phyloP scores from a whole-genome alignment of 2,113 vertebrate species.

The Sciurus niger region DNA sequence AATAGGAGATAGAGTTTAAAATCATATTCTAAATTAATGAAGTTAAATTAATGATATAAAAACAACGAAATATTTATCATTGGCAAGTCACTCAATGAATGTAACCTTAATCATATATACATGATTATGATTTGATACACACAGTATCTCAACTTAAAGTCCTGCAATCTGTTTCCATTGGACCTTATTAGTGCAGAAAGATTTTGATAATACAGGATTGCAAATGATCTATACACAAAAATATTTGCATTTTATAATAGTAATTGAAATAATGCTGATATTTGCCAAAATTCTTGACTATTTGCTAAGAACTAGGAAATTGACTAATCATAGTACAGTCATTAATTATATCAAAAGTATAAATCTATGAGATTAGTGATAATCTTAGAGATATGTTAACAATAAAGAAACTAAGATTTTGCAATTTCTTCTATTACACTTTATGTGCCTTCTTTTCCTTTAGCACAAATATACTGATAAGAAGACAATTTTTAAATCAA shows the following conservation, averaged over 20 bases:
- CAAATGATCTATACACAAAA: background rate
- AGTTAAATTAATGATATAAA: conserved; percentile 39
- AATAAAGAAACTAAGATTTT: background rate
- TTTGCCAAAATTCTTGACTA: background rate
- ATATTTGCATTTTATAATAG: background rate
- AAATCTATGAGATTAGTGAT: background rate
- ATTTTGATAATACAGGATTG: background rate
- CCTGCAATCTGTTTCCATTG: background rate
- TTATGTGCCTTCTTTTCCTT: background rate
- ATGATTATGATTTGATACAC: too few relatives aligned
- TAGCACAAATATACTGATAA: background rate
- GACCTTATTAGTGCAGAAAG: background rate
- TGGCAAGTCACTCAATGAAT: conserved; percentile 20
- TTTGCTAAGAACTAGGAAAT: background rate
- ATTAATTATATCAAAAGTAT: background rate
- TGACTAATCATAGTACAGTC: background rate
- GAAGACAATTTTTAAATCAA: background rate
- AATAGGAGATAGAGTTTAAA: background rate
- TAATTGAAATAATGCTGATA: background rate
- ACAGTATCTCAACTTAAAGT: background rate
- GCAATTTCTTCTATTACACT: background rate
- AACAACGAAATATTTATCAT: background rate
- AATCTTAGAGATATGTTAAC: background rate
- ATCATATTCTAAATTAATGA: background rate
- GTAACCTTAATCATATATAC: background rate